Evolutionary conservation across 1,140 invertebrate genomes (phyloP), one percentile per base, ranked within the genome.

Genomic region (Heliothis virescens): DNA sequence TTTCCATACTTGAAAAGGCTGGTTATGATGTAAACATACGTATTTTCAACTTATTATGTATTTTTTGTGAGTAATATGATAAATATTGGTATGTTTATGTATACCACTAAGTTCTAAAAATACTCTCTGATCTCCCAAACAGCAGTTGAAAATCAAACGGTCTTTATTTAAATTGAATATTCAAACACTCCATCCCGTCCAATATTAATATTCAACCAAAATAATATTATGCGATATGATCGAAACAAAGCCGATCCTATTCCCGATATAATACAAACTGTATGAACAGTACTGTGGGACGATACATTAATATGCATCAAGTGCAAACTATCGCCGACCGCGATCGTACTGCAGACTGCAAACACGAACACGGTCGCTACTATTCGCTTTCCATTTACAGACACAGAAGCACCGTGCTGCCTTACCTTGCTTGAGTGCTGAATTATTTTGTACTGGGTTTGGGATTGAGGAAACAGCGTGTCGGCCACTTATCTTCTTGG

Each of bases 241-340:
- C 63, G 77, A 48, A 72, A 72, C 67, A 62, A 73, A 53, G 53
- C 50, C 69, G 26, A 59, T 74, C 63, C 63, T 67, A 79, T 82
- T 82, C 41, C 41, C 48, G 48, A 41, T 62, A 76, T 76, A 76
- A 79, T 71, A 65, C 72, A 75, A 73, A 67, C 15, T 80, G 82
- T 62, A 78, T 73, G 79, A 80, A 82, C 74, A 81, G 67, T 72
- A 62, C 50, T 79, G 63, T 71, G 76, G 60, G 62, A 73, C 65
- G 57, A 48, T 76, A 72, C 81, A 86, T 86, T 87, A 87, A 86
- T 87, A 87, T 87, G 84, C 83, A 87, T 87, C 80, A 69, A 83
- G 86, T 79, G 80, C 84, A 87, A 87, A 83, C 86, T 85, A 87
- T 84, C 82, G 81, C 16, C 41, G 26, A 52, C 77, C 71, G 59